A percentile compares a stretch with the other conserved stretches of the same genome.
Conservation (phyloP, 2,797 vertebrate genomes). For the Enteromius viviparus region DNA sequence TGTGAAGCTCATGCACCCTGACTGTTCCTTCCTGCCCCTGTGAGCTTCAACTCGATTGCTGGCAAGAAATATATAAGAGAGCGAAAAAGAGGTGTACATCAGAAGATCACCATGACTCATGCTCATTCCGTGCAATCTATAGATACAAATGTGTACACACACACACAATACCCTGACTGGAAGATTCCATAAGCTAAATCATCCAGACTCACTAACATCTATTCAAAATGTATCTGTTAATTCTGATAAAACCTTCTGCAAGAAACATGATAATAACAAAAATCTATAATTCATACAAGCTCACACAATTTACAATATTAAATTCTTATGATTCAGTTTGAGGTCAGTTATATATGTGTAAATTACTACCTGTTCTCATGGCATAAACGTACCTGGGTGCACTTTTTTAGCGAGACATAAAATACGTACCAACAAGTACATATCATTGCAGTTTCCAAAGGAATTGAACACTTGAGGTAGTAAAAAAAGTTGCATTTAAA, state of each 20-base stretch:
- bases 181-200: not conserved
- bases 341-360: not conserved
- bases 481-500: too few species aligned
- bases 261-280: not conserved
- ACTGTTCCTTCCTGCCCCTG: constrained; percentile 45
- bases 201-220: not conserved
- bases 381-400: too few species aligned
- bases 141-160: constrained; percentile 6
- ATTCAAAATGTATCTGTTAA: not conserved
- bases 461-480: too few species aligned
- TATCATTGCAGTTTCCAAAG: too few species aligned
- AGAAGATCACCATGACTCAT: constrained; percentile 51
- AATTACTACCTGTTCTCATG: too few species aligned
- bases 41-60: constrained; percentile 41
- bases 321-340: not conserved
- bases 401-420: too few species aligned
- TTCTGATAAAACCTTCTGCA: not conserved
- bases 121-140: constrained; percentile 15
- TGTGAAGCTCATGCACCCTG: constrained; percentile 41
- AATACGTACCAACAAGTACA: too few species aligned
- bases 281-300: not conserved
- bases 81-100: constrained; percentile 18
- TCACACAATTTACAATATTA: not conserved
- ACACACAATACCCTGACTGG: not conserved
- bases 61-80: constrained; percentile 43